Base-by-base conservation (phyloP, 2,113 vertebrate genomes). In the Vulpes ferrilata region DNA sequence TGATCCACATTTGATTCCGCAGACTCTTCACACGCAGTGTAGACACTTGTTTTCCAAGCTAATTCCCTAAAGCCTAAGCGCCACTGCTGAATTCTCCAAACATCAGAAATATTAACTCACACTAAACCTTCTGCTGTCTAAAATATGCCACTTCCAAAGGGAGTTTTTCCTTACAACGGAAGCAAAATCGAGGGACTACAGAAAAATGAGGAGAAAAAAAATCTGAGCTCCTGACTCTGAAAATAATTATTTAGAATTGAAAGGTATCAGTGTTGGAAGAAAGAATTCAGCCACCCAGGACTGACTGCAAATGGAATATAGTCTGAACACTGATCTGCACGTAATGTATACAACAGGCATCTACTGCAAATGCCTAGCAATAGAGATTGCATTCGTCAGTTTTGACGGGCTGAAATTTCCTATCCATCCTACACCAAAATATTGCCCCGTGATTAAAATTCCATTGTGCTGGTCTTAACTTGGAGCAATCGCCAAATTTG, bases 341-440 rank as follows among this genome's bases (percentile, higher is more conserved):
- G 8, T 35, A 57, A 65, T 51, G 35, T 62, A 87, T 60, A 15
- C 8, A 90, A n/a, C 51, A 84, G 4, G 6, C n/a, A 1, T 22
- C 9, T 71, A 53, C 35, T 65, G 35, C 5, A 90, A 55, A 57
- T 79, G 9, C 15, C 12, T 74, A 83, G 4, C 16, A 95, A 51
- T 30, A 86, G 30, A 76, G 2, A 64, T 59, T 73, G 9, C 7
- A 32, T 43, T 74, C 38, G 17, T 65, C 16, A 55, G 25, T 73
- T 80, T n/a, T 27, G 35, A 83, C 9, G 48, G 3, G 30, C 13
- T 60, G 11, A 95, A 90, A 85, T 86, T 57, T 65, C 3, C 15
- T 17, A 19, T 84, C 74, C 96, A 60, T 64, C 25, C 16, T 84
- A 60, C 65, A 60, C 88, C 76, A 97, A 90, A 94, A 81, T 84